Evolutionary conservation across 2,888 invertebrate species (phyloP).

Genomic region (Euproctis similis): DNA sequence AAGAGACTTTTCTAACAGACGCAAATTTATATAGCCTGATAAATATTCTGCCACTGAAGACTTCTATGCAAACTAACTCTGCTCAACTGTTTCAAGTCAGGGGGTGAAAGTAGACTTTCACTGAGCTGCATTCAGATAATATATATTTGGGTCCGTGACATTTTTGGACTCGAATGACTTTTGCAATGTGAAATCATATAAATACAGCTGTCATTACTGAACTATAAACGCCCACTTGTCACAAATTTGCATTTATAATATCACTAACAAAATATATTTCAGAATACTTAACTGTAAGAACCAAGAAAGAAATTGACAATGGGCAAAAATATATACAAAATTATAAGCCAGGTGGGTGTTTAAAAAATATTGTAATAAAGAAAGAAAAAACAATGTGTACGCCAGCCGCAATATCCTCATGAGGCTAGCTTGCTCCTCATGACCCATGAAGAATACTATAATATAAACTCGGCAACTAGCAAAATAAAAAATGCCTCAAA

Average conservation of each 20-base stretch:
- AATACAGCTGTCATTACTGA: constrained; percentile 21
- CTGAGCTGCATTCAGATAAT: constrained; percentile 33
- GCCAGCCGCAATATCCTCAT: no score
- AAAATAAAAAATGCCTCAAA: no score
- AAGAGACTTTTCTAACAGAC: constrained; percentile 26
- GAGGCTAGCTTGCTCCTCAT: no score
- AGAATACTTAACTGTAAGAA: no score
- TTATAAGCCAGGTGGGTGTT: no score
- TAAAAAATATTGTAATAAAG: no score
- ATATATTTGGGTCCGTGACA: constrained; percentile 26
- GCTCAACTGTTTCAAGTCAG: constrained; percentile 51
- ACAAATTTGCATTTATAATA: constrained; percentile 15
- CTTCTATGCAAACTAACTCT: constrained; percentile 59
- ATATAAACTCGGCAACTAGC: no score
- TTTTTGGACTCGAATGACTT: constrained; percentile 18
- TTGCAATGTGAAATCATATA: constrained; percentile 18
- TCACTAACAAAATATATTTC: constrained; percentile 1
- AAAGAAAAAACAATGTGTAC: no score
- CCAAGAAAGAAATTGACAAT: no score
- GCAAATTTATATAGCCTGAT: constrained; percentile 33
- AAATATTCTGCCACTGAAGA: constrained; percentile 45
- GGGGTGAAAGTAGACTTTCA: constrained; percentile 65
- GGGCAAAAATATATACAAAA: no score
- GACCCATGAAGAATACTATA: no score
- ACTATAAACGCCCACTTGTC: constrained; percentile 8